Evolutionary conservation across 2,797 vertebrate species (phyloP), one percentile per base, ranked within the genome.

Genomic region (Halcyon chelicuti): DNA sequence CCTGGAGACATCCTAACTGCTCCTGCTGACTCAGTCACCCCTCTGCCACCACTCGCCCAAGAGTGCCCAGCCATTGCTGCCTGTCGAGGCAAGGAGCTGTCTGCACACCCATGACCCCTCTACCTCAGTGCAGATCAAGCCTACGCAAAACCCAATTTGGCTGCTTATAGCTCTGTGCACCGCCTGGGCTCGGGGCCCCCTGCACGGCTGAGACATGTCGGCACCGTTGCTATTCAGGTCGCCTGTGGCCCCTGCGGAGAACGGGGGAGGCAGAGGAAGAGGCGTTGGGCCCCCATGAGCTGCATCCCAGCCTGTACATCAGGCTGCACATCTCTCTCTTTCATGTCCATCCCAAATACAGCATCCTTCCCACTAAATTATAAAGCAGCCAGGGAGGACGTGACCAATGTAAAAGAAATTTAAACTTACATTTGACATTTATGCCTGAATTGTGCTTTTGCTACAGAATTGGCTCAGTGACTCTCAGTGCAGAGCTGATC

Each of bases 361-460:
- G 39, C 60, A 86, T 86, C 51, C 62, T 96, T 90, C 87, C 82
- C 74, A 88, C 55, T 93, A 86, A 93, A 88, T 85, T 85, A 90
- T 42, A 90, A 92, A 0, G 1, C 74, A 67, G 63, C 2, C 8
- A 9, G 44, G 61, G 52, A 96, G 71, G 88, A 86, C 0, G 11
- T 82, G 90, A 87, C 77, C 57, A n/a, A 26, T 18, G 47, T 67
- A 54, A 81, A 83, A 90, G 44, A 92, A 92, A 96, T 86, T 78
- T 80, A 81, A 81, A 76, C 74, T 91, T 93, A 72, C 35, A 31
- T 84, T 67, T 85, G 88, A 73, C 10, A 12, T 92, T 85, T 94
- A 85, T 71, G 60, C 11, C 46, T 42, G 75, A 87, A 76, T 57
- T 85, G 47, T 0, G 1, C 31, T 86, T 76, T 81, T 95, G 44